phyloP scores from a whole-genome alignment of 1,140 invertebrate genomes.

The Holcopasites calliopsidis region DNA sequence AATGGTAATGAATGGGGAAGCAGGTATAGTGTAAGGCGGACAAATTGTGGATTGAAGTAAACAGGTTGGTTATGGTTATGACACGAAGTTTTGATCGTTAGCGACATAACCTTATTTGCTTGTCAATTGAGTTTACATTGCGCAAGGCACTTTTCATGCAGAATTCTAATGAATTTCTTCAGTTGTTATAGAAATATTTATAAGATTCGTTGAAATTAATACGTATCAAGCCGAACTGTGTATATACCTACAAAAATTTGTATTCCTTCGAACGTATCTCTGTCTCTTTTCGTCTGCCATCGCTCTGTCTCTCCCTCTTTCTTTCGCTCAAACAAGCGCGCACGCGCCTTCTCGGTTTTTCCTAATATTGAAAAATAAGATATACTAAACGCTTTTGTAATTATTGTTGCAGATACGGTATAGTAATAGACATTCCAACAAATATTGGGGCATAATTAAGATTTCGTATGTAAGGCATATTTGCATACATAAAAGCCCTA shows the following conservation, averaged over 20 bases:
- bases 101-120: slow-evolving; percentile 34
- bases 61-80: slow-evolving; percentile 34
- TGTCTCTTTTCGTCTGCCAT: neutral
- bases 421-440: slow-evolving; percentile 35
- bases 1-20: slow-evolving; percentile 9
- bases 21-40: slow-evolving; percentile 36
- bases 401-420: slow-evolving; percentile 27
- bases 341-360: neutral
- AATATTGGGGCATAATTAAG: slow-evolving; percentile 37
- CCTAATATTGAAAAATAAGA: neutral
- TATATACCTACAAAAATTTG: neutral
- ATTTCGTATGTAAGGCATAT: slow-evolving; percentile 22
- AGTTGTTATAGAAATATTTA: neutral
- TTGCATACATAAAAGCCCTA: slow-evolving; percentile 39
- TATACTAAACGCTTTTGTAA: neutral
- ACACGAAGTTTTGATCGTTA: slow-evolving; percentile 3
- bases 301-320: neutral
- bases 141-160: neutral
- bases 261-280: neutral
- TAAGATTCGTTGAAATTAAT: neutral
- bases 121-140: slow-evolving; percentile 13
- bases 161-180: neutral
- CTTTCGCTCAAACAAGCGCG: too few species aligned
- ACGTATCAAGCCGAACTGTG: neutral
- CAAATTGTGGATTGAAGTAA: neutral